Percentiles rank a stretch among this genome's conserved stretches.
phyloP scores from a whole-genome alignment of 2,113 vertebrate genomes.

The Rhinoderma darwinii region DNA sequence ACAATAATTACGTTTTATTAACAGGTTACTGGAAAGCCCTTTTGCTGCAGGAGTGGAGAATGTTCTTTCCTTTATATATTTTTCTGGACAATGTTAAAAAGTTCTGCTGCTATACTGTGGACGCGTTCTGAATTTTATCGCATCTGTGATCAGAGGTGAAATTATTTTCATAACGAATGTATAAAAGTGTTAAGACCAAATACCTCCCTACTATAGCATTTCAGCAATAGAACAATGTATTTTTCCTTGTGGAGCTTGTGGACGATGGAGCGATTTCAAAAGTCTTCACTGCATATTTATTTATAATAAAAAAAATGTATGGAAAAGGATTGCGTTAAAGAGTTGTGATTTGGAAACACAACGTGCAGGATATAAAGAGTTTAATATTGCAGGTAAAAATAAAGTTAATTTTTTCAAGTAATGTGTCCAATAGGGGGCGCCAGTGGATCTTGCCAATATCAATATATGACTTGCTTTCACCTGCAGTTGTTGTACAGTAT shows the following conservation, averaged over 20 bases:
- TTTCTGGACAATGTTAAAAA: not conserved
- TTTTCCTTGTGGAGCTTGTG: not conserved
- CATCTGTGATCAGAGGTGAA: not conserved
- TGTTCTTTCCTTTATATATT: not conserved
- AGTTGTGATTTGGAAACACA: not conserved
- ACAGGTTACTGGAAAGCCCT: not conserved
- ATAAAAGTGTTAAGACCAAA: conserved; percentile 12
- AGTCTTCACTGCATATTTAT: conserved; percentile 29
- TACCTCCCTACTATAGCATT: not conserved
- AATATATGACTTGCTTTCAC: no score
- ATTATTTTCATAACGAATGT: conserved; percentile 32
- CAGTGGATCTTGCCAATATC: no score
- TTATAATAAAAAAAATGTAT: not conserved
- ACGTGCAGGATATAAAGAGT: not conserved
- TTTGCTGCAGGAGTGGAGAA: not conserved
- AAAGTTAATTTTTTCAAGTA: not conserved
- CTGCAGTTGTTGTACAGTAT: no score
- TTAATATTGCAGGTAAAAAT: not conserved
- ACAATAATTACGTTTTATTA: not conserved
- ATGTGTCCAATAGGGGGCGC: no score
- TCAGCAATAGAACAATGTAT: not conserved
- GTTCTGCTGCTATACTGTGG: not conserved
- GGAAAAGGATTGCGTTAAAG: not conserved
- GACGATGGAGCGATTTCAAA: not conserved
- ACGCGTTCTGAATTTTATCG: not conserved